Evolutionary conservation across 1,140 invertebrate species (phyloP).

Genomic region (Belonocnema kinseyi): DNA sequence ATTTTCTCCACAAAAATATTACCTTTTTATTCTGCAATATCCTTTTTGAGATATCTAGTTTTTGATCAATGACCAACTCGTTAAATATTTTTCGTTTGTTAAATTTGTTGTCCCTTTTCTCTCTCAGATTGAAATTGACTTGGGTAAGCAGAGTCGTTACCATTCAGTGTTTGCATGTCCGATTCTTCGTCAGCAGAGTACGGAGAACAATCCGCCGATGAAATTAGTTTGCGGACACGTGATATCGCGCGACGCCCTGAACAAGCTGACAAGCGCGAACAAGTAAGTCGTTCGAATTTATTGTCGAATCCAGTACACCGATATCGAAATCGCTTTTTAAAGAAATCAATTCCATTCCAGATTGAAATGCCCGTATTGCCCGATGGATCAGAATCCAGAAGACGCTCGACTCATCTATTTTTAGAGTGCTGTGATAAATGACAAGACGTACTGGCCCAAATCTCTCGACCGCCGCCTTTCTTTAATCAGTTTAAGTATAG

Average conservation of each 20-base stretch:
- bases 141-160: slow-evolving; percentile 91
- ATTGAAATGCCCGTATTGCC: slow-evolving; percentile 98
- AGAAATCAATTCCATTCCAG: slow-evolving; percentile 79
- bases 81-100: too few species aligned
- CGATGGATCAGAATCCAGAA: slow-evolving; percentile 94
- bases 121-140: slow-evolving; percentile 91
- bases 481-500: slow-evolving; percentile 25
- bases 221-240: slow-evolving; percentile 97
- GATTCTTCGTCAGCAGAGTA: slow-evolving; percentile 96
- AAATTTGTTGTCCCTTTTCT: too few species aligned
- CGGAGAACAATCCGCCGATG: slow-evolving; percentile 98
- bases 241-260: slow-evolving; percentile 96
- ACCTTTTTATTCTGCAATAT: slow-evolving; percentile 32
- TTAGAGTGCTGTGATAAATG: slow-evolving; percentile 77
- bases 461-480: slow-evolving; percentile 32
- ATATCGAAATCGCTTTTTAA: slow-evolving; percentile 68
- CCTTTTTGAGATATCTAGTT: not conserved
- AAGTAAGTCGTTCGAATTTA: slow-evolving; percentile 82
- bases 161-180: slow-evolving; percentile 99
- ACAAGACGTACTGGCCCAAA: slow-evolving; percentile 37
- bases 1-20: slow-evolving; percentile 10
- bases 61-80: slow-evolving; percentile 27
- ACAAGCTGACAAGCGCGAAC: slow-evolving; percentile 93
- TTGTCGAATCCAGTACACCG: slow-evolving; percentile 47
- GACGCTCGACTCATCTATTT: slow-evolving; percentile 96